These are phyloP conservation scores for Pentamera pediparva DNA, from an alignment of 53 echinoderm and acorn worm species.

Conservation along the genomic window DNA sequence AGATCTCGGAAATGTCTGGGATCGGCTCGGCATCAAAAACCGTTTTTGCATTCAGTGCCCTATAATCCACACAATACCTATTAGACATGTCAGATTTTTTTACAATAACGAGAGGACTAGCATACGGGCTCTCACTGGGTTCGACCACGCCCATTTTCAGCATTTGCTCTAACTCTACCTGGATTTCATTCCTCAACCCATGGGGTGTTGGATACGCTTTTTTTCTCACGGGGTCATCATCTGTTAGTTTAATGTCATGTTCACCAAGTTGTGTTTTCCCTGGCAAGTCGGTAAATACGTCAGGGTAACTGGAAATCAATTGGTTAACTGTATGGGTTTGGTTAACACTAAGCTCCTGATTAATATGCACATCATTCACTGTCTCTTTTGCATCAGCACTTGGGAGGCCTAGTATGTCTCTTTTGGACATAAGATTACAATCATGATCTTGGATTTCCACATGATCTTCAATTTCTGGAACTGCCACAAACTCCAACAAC, in stretches of 20 bases:
- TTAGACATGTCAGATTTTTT: neutral
- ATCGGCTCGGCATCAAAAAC: conserved; percentile 3
- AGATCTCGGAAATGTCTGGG: conserved; percentile 26
- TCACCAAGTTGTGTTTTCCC: neutral
- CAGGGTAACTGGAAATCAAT: neutral
- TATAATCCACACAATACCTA: neutral
- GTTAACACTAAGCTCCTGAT: neutral
- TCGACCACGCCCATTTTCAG: neutral
- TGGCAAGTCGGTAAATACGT: conserved; percentile 42
- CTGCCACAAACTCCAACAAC: too few species aligned
- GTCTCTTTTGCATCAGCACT: conserved; percentile 10
- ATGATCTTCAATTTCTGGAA: too few species aligned
- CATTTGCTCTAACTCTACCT: conserved; percentile 14
- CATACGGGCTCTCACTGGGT: conserved; percentile 6
- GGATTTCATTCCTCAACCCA: neutral
- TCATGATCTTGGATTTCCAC: too few species aligned
- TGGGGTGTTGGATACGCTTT: conserved; percentile 4
- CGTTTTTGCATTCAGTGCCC: neutral
- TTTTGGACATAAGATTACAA: too few species aligned
- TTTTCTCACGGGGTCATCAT: conserved; percentile 2
- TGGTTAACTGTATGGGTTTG: neutral
- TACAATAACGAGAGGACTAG: conserved; percentile 21
- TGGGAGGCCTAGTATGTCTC: conserved; percentile 4
- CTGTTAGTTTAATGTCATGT: conserved; percentile 2
- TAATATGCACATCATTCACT: conserved; percentile 15